Evolutionary conservation across 2,888 invertebrate genomes (phyloP).

Genomic region (Tyria jacobaeae): DNA sequence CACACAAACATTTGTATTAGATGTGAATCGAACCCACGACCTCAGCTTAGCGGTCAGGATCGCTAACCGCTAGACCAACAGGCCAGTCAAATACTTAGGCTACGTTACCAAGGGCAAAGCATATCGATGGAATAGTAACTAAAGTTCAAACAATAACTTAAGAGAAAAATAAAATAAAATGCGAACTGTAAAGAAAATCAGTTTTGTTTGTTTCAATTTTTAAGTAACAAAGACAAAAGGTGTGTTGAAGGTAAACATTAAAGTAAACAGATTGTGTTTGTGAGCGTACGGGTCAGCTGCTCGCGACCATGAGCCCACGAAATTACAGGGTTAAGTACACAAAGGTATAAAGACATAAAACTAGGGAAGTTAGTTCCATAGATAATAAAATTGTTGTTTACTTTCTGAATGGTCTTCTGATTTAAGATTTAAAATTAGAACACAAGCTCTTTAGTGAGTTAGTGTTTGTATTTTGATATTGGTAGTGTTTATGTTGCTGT

Average conservation of each 20-base stretch:
- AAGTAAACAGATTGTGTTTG: slow-evolving; percentile 21
- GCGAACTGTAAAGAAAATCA: slow-evolving; percentile 28
- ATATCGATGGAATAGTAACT: too few relatives aligned
- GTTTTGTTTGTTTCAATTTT: slow-evolving; percentile 49
- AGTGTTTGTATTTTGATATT: background rate
- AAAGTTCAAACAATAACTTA: too few relatives aligned
- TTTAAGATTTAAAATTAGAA: background rate
- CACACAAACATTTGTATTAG: too few relatives aligned
- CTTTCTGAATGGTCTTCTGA: background rate
- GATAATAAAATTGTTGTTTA: slow-evolving; percentile 5
- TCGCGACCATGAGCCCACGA: slow-evolving; percentile 8
- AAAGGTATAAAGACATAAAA: slow-evolving; percentile 7
- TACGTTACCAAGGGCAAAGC: too few relatives aligned
- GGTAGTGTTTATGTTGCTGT: background rate
- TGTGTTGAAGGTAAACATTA: slow-evolving; percentile 17
- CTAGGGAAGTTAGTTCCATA: background rate
- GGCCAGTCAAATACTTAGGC: too few relatives aligned
- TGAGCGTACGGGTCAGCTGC: slow-evolving; percentile 7
- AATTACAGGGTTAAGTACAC: slow-evolving; percentile 22
- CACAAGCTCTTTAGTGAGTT: too few relatives aligned
- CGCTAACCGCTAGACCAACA: too few relatives aligned
- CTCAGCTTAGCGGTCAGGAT: too few relatives aligned
- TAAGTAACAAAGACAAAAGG: slow-evolving; percentile 31
- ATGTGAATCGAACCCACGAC: too few relatives aligned
- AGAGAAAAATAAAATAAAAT: slow-evolving; percentile 39